Conservation (phyloP, 1,140 invertebrate species). For the Drosophila pallidifrons region DNA sequence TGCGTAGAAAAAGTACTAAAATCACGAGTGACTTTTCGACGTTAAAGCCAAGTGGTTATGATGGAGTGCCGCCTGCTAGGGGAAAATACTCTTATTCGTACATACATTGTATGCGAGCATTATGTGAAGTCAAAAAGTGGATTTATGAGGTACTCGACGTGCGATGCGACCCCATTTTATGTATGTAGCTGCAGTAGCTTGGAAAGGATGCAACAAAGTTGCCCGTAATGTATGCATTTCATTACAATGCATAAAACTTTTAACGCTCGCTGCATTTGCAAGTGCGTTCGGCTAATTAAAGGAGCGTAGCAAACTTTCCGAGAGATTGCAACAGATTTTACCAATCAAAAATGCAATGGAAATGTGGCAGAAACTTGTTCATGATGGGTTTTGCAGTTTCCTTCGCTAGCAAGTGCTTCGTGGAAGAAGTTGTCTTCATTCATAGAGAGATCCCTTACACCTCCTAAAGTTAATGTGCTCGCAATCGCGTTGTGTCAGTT, state of each 20-base stretch:
- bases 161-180: constrained; percentile 15
- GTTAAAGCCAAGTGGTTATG: constrained; percentile 22
- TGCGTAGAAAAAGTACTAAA: constrained; percentile 1
- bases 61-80: neutral
- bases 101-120: constrained; percentile 17
- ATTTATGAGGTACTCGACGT: constrained; percentile 29
- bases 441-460: neutral
- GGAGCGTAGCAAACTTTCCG: constrained; percentile 28
- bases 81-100: neutral
- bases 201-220: constrained; percentile 54
- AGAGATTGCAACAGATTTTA: constrained; percentile 37
- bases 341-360: constrained; percentile 67
- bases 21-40: constrained; percentile 1
- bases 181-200: neutral
- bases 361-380: constrained; percentile 30
- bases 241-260: constrained; percentile 67
- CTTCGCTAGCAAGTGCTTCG: neutral
- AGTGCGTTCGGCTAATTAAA: constrained; percentile 66
- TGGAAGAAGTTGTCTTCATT: constrained; percentile 17
- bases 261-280: constrained; percentile 51
- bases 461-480: constrained; percentile 43
- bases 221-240: constrained; percentile 61
- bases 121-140: constrained; percentile 32
- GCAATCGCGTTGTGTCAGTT: constrained; percentile 52
- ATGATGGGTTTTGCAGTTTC: constrained; percentile 46